These are phyloP conservation scores for Thomomys bottae DNA, from an alignment of 2,113 vertebrate species.

Conservation along the genomic window DNA sequence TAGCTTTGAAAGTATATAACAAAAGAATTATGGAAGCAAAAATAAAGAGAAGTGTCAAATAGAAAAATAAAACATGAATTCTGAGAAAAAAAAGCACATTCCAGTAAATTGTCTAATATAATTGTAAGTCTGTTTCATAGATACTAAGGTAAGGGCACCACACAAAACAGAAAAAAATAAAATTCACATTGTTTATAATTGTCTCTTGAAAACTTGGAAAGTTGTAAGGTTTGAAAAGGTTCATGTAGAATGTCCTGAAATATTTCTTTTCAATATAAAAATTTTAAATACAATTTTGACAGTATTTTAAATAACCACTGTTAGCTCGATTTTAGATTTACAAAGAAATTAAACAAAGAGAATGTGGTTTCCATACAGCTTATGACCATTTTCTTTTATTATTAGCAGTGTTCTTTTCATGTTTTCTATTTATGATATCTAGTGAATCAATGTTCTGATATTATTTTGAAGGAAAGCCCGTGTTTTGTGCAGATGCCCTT, in stretches of 20 bases:
- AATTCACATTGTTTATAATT: constrained; percentile 41
- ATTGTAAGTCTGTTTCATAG: constrained; percentile 7
- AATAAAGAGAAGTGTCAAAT: constrained; percentile 71
- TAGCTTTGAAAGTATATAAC: constrained; percentile 80
- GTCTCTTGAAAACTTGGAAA: not conserved
- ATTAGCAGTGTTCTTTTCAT: not conserved
- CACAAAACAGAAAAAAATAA: constrained; percentile 19
- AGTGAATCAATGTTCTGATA: not conserved
- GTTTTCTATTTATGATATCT: not conserved
- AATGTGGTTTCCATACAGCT: not conserved
- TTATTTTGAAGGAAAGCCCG: not conserved
- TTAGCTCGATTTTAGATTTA: not conserved
- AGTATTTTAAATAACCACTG: not conserved
- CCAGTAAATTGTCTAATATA: constrained; percentile 71
- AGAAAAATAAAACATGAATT: constrained; percentile 72
- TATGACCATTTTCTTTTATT: not conserved
- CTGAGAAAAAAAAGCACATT: constrained; percentile 65
- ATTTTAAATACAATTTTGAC: not conserved
- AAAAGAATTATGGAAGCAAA: constrained; percentile 82
- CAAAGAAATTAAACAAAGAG: not conserved
- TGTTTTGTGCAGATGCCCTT: not conserved
- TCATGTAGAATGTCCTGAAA: not conserved
- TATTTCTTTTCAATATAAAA: not conserved
- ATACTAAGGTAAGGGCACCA: not conserved
- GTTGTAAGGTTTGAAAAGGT: not conserved